Percentiles rank a stretch among this genome's conserved stretches.
These are phyloP conservation scores for Amitus sp. DNA, from an alignment of 2,888 invertebrate species.

Conservation along the genomic window DNA sequence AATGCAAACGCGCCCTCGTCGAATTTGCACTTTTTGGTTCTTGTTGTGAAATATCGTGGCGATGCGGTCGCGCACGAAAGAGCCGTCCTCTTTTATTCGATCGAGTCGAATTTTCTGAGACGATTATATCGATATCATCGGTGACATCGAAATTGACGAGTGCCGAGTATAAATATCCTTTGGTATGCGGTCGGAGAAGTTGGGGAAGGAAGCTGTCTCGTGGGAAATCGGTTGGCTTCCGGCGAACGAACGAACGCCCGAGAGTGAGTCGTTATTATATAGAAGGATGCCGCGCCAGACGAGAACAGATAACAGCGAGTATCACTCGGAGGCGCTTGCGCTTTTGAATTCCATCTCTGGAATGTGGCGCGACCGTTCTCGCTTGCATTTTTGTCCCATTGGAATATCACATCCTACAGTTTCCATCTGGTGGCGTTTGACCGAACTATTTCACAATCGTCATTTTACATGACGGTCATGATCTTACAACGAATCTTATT, in stretches of 20 bases:
- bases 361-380: constrained; percentile 18
- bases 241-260: constrained; percentile 43
- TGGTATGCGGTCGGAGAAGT: constrained; percentile 8
- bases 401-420: too few relatives aligned
- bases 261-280: constrained; percentile 27
- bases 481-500: too few relatives aligned
- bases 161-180: background rate
- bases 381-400: constrained; percentile 20
- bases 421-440: too few relatives aligned
- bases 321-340: constrained; percentile 21
- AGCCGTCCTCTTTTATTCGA: too few relatives aligned
- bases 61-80: too few relatives aligned
- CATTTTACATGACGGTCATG: too few relatives aligned
- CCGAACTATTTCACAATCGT: too few relatives aligned
- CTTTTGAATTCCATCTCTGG: constrained; percentile 1
- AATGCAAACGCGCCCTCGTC: too few relatives aligned
- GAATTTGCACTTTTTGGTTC: too few relatives aligned
- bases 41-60: too few relatives aligned
- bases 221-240: constrained; percentile 60
- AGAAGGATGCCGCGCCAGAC: constrained; percentile 23
- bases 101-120: constrained; percentile 1
- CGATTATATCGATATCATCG: constrained; percentile 3
- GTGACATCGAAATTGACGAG: constrained; percentile 4
- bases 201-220: constrained; percentile 57
- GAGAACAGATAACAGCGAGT: constrained; percentile 30